Evolutionary conservation across 2,888 invertebrate species (phyloP).

Genomic region (Epirrita christyi): DNA sequence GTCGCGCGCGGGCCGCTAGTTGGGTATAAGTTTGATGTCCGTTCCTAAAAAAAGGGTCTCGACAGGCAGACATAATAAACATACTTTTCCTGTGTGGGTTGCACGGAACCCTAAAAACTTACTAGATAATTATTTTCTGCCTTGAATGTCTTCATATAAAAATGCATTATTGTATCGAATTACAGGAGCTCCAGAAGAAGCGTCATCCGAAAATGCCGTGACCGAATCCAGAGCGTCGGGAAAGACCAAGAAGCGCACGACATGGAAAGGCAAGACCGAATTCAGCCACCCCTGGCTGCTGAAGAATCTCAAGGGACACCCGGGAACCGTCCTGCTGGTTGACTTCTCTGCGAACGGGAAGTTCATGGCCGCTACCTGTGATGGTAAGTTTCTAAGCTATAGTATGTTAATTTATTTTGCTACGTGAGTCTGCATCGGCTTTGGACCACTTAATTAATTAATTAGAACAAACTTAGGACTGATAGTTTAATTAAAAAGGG

Average conservation of each 20-base stretch:
- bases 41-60: too few species aligned
- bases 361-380: constrained; percentile 92
- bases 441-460: background rate
- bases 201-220: constrained; percentile 57
- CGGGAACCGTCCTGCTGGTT: constrained; percentile 89
- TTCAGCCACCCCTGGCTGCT: constrained; percentile 91
- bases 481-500: too few species aligned
- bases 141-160: background rate
- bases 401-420: constrained; percentile 15
- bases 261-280: constrained; percentile 79
- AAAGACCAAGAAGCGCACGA: constrained; percentile 81
- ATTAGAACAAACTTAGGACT: too few species aligned
- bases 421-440: constrained; percentile 17
- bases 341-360: constrained; percentile 94
- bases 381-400: constrained; percentile 86
- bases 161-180: constrained; percentile 5
- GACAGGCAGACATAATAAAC: too few species aligned
- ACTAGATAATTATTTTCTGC: too few species aligned
- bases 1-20: too few species aligned
- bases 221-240: constrained; percentile 61
- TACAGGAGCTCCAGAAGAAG: constrained; percentile 66
- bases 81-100: too few species aligned
- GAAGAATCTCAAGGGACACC: constrained; percentile 93
- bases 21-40: too few species aligned
- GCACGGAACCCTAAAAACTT: too few species aligned